Evolutionary conservation across 2,888 invertebrate species (phyloP).

Genomic region (Drosophila differens): DNA sequence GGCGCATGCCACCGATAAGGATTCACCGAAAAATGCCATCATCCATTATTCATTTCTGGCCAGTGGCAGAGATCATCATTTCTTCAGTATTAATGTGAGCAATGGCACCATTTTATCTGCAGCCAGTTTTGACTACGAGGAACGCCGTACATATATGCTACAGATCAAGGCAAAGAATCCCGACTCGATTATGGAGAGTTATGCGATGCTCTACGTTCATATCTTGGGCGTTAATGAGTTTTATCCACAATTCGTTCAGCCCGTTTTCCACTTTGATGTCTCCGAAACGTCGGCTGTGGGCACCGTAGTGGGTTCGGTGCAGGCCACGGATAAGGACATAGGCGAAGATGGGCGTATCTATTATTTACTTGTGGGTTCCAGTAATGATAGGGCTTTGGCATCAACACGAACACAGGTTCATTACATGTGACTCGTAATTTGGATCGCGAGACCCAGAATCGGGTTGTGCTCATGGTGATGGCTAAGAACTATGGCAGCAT

Average conservation of each 20-base stretch:
- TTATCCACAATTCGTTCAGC: slow-evolving; percentile 94
- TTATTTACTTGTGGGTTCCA: slow-evolving; percentile 96
- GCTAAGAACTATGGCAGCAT: slow-evolving; percentile 98
- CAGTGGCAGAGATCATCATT: slow-evolving; percentile 90
- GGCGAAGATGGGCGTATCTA: slow-evolving; percentile 95
- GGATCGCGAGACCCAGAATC: slow-evolving; percentile 94
- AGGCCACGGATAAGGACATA: slow-evolving; percentile 95
- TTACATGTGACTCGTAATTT: slow-evolving; percentile 93
- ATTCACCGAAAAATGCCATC: slow-evolving; percentile 94
- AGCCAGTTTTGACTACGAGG: slow-evolving; percentile 94
- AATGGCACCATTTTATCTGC: slow-evolving; percentile 92
- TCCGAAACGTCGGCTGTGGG: slow-evolving; percentile 96
- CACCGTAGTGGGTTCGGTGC: slow-evolving; percentile 93
- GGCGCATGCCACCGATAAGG: slow-evolving; percentile 92
- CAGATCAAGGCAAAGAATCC: slow-evolving; percentile 95
- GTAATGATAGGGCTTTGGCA: slow-evolving; percentile 96
- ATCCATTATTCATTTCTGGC: slow-evolving; percentile 92
- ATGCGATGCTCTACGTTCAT: slow-evolving; percentile 90
- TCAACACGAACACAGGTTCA: slow-evolving; percentile 93
- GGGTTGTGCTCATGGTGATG: slow-evolving; percentile 95
- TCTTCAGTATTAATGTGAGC: slow-evolving; percentile 91
- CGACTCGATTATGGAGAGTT: slow-evolving; percentile 92
- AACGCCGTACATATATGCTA: slow-evolving; percentile 90
- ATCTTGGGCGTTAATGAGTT: slow-evolving; percentile 95
- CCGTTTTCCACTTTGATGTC: slow-evolving; percentile 96